Evolutionary conservation across 2,797 vertebrate genomes (phyloP).

Genomic region (Crypturellus tataupa): DNA sequence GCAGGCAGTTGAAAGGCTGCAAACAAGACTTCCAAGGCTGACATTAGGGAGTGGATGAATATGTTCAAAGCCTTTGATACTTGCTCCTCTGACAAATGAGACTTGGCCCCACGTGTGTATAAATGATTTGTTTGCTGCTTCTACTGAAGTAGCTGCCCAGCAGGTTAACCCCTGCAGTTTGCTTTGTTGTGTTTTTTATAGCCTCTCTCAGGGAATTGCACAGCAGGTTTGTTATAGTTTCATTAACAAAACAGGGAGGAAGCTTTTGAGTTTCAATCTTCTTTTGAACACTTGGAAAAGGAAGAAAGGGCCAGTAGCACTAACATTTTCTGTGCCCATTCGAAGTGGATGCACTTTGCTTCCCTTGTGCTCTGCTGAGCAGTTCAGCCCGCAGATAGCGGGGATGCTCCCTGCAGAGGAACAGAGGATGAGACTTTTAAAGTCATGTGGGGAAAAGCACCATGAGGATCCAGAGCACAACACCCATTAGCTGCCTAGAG

Average conservation of each 20-base stretch:
- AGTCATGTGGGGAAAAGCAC: neutral
- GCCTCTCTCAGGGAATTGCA: neutral
- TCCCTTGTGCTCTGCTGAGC: neutral
- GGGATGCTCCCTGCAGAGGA: neutral
- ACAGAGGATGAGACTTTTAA: neutral
- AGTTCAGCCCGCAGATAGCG: neutral
- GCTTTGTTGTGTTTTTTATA: neutral
- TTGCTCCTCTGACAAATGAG: neutral
- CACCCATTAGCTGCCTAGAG: neutral
- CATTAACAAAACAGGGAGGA: neutral
- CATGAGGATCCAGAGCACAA: neutral
- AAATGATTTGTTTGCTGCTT: neutral
- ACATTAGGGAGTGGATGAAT: neutral
- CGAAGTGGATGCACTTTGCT: accelerated
- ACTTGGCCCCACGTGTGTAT: neutral
- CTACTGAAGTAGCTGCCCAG: neutral
- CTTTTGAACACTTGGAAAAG: neutral
- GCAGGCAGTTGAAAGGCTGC: neutral
- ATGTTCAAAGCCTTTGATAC: neutral
- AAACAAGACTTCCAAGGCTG: neutral
- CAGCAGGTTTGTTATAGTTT: neutral
- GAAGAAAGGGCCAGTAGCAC: neutral
- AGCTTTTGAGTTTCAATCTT: neutral
- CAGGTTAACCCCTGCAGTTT: neutral
- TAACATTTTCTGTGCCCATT: neutral